These are phyloP conservation scores for Cistogaster globosa DNA, from an alignment of 2,888 invertebrate genomes.

Conservation along the genomic window DNA sequence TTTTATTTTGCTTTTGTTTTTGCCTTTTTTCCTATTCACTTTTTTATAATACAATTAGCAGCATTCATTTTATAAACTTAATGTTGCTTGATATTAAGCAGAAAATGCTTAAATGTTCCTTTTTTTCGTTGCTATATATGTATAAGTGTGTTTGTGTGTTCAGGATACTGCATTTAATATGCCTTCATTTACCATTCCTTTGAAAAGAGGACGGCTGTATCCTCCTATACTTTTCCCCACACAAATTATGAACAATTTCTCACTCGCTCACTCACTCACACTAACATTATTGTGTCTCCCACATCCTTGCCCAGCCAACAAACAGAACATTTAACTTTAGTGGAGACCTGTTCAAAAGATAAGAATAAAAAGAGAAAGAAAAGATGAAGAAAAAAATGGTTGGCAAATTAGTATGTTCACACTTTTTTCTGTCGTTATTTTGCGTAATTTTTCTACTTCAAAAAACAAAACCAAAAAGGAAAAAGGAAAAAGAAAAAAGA, in stretches of 20 bases:
- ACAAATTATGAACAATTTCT: neutral
- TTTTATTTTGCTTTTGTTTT: neutral
- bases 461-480: neutral
- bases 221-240: constrained; percentile 4
- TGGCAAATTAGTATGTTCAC: constrained; percentile 58
- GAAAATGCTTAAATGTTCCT: constrained; percentile 35
- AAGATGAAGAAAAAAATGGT: constrained; percentile 12
- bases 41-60: constrained; percentile 60
- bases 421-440: constrained; percentile 12
- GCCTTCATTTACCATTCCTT: constrained; percentile 32
- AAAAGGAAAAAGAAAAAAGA: neutral
- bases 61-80: constrained; percentile 24
- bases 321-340: constrained; percentile 37
- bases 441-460: constrained; percentile 34
- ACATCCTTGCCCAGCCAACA: constrained; percentile 9
- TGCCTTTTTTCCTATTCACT: constrained; percentile 32
- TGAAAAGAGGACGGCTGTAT: neutral
- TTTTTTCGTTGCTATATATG: neutral
- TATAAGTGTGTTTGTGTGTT: neutral
- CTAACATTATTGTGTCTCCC: neutral
- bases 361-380: constrained; percentile 27
- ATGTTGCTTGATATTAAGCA: constrained; percentile 27
- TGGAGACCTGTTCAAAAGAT: constrained; percentile 52
- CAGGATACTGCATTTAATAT: constrained; percentile 50
- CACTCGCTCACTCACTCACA: constrained; percentile 4